Evolutionary conservation across 2,113 vertebrate genomes (phyloP).

Genomic region (Halichoeres trimaculatus): DNA sequence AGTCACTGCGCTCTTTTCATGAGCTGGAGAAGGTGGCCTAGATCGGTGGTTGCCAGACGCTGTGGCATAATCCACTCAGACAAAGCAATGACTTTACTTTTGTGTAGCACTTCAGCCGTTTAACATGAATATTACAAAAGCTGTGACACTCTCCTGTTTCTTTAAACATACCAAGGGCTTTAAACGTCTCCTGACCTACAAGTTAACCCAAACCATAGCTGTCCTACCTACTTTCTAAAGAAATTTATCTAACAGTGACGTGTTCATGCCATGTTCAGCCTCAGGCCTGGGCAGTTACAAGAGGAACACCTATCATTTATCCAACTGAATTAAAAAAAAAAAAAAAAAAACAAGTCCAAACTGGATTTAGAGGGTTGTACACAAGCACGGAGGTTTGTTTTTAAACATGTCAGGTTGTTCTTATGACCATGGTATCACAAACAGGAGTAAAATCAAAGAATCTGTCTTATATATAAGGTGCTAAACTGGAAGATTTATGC

Average conservation of each 20-base stretch:
- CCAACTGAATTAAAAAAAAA: slow-evolving; percentile 7
- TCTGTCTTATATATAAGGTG: neutral
- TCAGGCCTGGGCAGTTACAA: neutral
- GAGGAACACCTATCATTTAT: neutral
- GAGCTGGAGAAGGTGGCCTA: slow-evolving; percentile 4
- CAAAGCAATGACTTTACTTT: neutral
- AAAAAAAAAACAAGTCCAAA: neutral
- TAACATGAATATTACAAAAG: neutral
- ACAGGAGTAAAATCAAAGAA: neutral
- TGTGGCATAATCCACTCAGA: neutral
- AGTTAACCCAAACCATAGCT: neutral
- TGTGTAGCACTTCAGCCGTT: neutral
- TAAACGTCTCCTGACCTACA: neutral
- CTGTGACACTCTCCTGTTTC: neutral
- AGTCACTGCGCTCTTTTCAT: neutral
- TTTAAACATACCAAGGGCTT: neutral
- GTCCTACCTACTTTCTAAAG: neutral
- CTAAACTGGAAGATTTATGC: too few relatives aligned
- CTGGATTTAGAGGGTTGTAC: neutral
- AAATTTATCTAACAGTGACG: neutral
- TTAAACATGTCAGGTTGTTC: neutral
- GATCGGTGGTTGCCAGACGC: neutral
- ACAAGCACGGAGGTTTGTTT: neutral
- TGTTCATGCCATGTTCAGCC: neutral
- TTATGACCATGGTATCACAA: neutral